A percentile compares a stretch with the other conserved stretches of the same genome.
These are phyloP conservation scores for Brachypterus glaber DNA, from an alignment of 2,888 invertebrate genomes.

Conservation along the genomic window DNA sequence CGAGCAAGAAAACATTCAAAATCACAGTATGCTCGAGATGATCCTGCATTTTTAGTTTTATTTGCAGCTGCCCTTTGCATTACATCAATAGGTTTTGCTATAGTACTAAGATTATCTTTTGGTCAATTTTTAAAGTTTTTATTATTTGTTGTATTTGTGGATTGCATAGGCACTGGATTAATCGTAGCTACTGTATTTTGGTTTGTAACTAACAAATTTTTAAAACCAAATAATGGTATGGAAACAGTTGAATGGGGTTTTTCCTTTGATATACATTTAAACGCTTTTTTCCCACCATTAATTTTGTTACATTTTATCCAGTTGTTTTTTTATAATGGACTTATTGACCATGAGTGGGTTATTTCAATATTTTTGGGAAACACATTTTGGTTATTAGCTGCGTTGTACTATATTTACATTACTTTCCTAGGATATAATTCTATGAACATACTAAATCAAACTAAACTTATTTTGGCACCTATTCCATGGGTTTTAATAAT, in stretches of 20 bases:
- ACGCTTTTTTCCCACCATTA: conserved; percentile 96
- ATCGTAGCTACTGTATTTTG: conserved; percentile 24
- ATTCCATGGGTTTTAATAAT: conserved; percentile 65
- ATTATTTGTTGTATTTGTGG: conserved; percentile 85
- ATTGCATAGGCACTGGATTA: conserved; percentile 59
- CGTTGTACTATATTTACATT: conserved; percentile 88
- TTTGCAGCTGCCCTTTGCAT: conserved; percentile 75
- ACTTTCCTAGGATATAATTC: conserved; percentile 93
- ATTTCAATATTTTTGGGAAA: conserved; percentile 56
- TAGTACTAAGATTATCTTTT: conserved; percentile 63
- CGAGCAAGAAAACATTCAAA: conserved; percentile 98
- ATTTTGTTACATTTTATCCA: conserved; percentile 89
- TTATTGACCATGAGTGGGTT: conserved; percentile 32
- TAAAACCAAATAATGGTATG: conserved; percentile 55
- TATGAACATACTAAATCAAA: conserved; percentile 75
- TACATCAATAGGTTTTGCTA: conserved; percentile 81
- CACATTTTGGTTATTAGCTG: conserved; percentile 80
- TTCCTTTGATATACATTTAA: conserved; percentile 96
- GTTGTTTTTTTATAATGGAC: conserved; percentile 77
- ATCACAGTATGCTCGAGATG: conserved; percentile 97
- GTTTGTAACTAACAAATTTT: conserved; percentile 62
- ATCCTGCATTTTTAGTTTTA: conserved; percentile 94
- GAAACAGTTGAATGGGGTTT: conserved; percentile 97
- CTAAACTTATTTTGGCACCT: conserved; percentile 72
- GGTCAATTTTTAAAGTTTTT: conserved; percentile 71